Evolutionary conservation across 92 coral and sea anemone species (phyloP).

Genomic region (Epizoanthus ramosus): DNA sequence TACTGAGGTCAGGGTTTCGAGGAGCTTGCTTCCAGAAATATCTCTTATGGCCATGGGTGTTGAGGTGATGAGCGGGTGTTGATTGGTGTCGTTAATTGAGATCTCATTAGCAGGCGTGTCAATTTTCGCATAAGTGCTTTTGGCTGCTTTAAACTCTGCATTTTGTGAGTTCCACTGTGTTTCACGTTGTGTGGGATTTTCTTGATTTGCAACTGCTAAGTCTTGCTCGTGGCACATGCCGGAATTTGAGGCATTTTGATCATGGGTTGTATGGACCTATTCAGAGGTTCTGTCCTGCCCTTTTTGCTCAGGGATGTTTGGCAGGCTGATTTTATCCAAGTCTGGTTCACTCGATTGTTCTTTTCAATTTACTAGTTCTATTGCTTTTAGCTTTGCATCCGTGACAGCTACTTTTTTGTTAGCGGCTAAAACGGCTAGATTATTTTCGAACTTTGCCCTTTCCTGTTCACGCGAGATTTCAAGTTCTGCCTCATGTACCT

Average conservation of each 20-base stretch:
- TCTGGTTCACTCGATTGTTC: neutral
- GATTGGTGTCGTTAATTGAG: neutral
- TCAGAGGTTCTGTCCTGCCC: neutral
- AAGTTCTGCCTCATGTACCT: slow-evolving; percentile 11
- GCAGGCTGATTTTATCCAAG: no score
- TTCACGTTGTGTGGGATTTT: neutral
- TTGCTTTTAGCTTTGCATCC: slow-evolving; percentile 25
- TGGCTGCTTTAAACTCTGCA: no score
- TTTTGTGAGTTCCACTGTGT: neutral
- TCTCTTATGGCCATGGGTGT: slow-evolving; percentile 37
- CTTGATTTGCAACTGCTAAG: neutral
- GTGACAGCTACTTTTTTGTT: slow-evolving; percentile 25
- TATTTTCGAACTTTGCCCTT: slow-evolving; percentile 1
- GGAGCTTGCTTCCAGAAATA: slow-evolving; percentile 39
- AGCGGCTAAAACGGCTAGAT: neutral
- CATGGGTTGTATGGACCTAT: neutral
- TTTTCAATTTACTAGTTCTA: neutral
- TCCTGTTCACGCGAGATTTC: slow-evolving; percentile 17
- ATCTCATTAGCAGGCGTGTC: neutral
- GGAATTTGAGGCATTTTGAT: neutral
- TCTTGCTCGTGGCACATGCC: neutral
- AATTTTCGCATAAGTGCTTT: no score
- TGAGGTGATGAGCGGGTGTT: neutral
- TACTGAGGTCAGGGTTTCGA: slow-evolving; percentile 48
- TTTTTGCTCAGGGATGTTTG: neutral